Percentiles rank a stretch among this genome's conserved stretches.
Conservation (phyloP, 2,113 vertebrate species). For the Callipepla squamata region DNA sequence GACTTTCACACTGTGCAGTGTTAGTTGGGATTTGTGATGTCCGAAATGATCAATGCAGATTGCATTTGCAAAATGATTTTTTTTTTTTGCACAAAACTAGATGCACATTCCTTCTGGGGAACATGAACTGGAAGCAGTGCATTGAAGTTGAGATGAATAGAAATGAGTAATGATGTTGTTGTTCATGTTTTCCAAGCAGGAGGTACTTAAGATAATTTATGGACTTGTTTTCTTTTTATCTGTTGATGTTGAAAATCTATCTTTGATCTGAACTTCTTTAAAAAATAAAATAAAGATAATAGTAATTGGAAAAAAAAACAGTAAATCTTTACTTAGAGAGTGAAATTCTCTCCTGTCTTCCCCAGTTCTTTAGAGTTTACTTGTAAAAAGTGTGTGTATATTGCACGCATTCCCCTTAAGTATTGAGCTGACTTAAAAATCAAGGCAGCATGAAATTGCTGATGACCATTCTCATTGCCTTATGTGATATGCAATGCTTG, state of each 20-base stretch:
- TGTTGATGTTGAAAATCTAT: not conserved
- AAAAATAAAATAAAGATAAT: not conserved
- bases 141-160: not conserved
- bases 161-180: not conserved
- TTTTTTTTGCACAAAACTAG: not conserved
- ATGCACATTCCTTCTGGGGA: not conserved
- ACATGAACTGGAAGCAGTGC: not conserved
- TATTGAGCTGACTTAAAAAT: not conserved
- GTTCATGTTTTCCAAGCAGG: not conserved
- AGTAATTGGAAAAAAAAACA: not conserved
- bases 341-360: not conserved
- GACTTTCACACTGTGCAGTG: rapidly evolving
- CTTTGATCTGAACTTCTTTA: not conserved
- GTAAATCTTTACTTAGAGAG: not conserved
- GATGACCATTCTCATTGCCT: rapidly evolving
- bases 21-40: not conserved
- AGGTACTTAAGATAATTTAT: not conserved
- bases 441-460: not conserved
- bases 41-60: not conserved
- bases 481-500: not conserved
- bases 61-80: not conserved
- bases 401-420: not conserved
- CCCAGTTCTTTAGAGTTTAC: not conserved
- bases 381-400: not conserved
- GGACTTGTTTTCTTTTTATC: not conserved